Base-by-base conservation (phyloP, 1,140 invertebrate genomes). In the Eubasilissa regina region DNA sequence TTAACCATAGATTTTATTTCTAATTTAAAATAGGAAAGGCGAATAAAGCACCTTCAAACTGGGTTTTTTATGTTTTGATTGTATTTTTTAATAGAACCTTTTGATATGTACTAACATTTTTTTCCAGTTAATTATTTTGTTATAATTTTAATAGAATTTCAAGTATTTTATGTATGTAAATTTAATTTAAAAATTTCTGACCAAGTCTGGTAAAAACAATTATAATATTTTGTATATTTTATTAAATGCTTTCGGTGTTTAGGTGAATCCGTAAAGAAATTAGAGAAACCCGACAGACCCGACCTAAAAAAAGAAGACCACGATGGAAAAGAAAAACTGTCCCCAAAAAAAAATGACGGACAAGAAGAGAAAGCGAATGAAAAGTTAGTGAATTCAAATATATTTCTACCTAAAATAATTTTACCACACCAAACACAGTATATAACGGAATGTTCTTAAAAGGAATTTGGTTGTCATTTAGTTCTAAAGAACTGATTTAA, bases 271-370 rank as follows among this genome's bases (percentile, higher is more conserved):
- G 35, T n/a, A 44, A 66, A 43, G n/a, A 45, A 25, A 66, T 15
- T 6, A 44, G 62, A 66, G 13, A 66, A 66, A 72, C 13, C 17
- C n/a, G 70, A 73, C 45, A 13, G 47, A 55, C 10, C 25, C 51
- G 62, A 66, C 43, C 15, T 15, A 45, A 77, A 66, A 64, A 45
- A 45, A 64, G 62, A 64, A 45, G 44, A 77, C 44, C 35, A 44
- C 4, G 58, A 77, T 47, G 19, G 19, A 13, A 48, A 44, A 56
- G 58, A 76, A 3, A 47, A 77, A 48, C 9, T 45, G 17, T 19
- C 56, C 21, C 44, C 21, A 17, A n/a, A 25, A 45, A 62, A 64
- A 47, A 48, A 45, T 15, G 62, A 64, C 17, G n/a, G 4, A 8
- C n/a, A 11, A 47, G 11, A 17, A 17, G 72, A 75, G 21, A 56